Conservation (phyloP, 2,797 vertebrate genomes). For the Pipistrellus pygmaeus region DNA sequence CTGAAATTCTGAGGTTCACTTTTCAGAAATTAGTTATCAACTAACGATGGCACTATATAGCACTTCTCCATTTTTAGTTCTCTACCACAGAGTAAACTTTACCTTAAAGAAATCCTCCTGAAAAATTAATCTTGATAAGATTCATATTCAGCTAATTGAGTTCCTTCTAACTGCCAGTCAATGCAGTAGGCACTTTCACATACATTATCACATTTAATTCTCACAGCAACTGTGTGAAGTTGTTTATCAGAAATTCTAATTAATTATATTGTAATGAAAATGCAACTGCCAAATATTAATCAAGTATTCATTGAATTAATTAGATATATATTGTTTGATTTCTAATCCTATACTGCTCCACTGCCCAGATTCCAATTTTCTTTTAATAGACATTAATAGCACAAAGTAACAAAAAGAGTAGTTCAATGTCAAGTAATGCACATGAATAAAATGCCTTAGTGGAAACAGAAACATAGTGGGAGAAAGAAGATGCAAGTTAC, state of each 20-base stretch:
- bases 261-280: constrained; percentile 85
- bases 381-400: constrained; percentile 81
- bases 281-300: constrained; percentile 84
- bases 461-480: constrained; percentile 47
- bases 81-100: constrained; percentile 57
- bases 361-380: constrained; percentile 82
- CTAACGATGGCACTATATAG: background rate
- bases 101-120: constrained; percentile 65
- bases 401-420: constrained; percentile 73
- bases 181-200: constrained; percentile 74
- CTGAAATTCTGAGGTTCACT: background rate
- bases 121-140: constrained; percentile 80
- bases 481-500: background rate
- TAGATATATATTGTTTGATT: constrained; percentile 85
- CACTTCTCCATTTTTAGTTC: constrained; percentile 38
- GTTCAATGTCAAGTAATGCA: constrained; percentile 74
- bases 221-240: constrained; percentile 73
- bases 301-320: constrained; percentile 84
- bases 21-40: constrained; percentile 37
- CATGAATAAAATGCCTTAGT: constrained; percentile 70
- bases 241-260: constrained; percentile 85
- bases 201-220: constrained; percentile 83
- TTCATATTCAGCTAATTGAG: constrained; percentile 81
- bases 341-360: constrained; percentile 83
- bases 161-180: constrained; percentile 80